Evolutionary conservation across 2,797 vertebrate genomes (phyloP).

Genomic region (Enteromius anoplus): DNA sequence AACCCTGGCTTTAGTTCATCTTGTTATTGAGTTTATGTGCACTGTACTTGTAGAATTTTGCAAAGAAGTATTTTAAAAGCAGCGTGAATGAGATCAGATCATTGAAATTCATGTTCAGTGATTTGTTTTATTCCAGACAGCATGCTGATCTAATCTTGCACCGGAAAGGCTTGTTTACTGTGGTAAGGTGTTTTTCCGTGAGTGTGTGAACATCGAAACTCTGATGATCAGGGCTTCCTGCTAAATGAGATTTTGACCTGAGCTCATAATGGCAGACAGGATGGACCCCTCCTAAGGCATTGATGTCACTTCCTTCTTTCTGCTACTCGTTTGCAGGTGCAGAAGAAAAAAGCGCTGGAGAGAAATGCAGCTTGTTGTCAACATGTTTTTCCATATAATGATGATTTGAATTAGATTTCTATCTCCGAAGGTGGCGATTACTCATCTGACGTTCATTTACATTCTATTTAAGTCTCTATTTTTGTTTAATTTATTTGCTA

Average conservation of each 20-base stretch:
- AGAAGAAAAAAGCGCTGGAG: slow-evolving; percentile 11
- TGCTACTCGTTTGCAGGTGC: slow-evolving; percentile 52
- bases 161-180: not conserved
- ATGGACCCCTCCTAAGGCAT: slow-evolving; percentile 54
- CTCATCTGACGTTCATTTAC: not conserved
- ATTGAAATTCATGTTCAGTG: not conserved
- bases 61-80: not conserved
- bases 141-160: not conserved
- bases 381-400: not conserved
- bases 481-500: not conserved
- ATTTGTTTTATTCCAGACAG: slow-evolving; percentile 5
- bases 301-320: slow-evolving; percentile 61
- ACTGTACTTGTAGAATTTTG: not conserved
- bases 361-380: slow-evolving; percentile 36
- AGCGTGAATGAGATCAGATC: not conserved
- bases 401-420: not conserved
- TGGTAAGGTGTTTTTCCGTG: slow-evolving; percentile 9
- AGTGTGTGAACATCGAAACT: slow-evolving; percentile 29
- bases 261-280: slow-evolving; percentile 58
- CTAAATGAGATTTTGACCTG: slow-evolving; percentile 52
- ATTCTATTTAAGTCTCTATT: not conserved
- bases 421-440: not conserved
- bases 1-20: not conserved
- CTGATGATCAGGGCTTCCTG: slow-evolving; percentile 58
- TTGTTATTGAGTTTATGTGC: not conserved